Base-by-base conservation (phyloP, 2,797 vertebrate genomes). In the Anolis apletophallus region DNA sequence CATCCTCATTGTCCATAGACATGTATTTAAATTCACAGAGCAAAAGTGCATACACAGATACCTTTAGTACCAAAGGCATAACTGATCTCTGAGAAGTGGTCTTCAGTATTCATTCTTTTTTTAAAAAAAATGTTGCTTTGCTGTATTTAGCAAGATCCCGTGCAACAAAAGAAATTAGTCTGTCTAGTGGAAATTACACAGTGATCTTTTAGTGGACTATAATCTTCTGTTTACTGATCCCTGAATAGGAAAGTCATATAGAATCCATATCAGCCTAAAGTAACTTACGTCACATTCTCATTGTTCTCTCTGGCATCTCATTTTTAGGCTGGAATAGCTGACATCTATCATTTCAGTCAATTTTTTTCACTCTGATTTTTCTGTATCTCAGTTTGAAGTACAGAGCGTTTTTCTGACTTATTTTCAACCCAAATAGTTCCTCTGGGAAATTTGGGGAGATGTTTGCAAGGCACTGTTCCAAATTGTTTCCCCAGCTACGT, bases 301-400 rank as follows among this genome's bases (percentile, higher is more conserved):
- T 59, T 19, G 36, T 54, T 80, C 29, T 23, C 12, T 69, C n/a
- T 72, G 12, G 54, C 59, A 23, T 19, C 16, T 29, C 19, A 46
- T 23, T 67, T 10, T 34, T n/a, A 55, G 76, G 29, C 21, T 73
- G 34, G 61, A 81, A 3, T n/a, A 12, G 17, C 26, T 55, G 13
- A 77, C 17, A 32, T 5, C 17, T 55, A 29, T 71, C 79, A 61
- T 40, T 85, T 84, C 81, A 89, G 69, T 36, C 64, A 61, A 50
- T 84, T 67, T 81, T n/a, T 76, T 50, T 54, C 34, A 40, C 23
- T 19, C 80, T 46, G 81, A 55, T 46, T 75, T 23, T 6, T 40
- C 52, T 32, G 88, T 81, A 59, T 34, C 68, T 9, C 3, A 46
- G 32, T 59, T 50, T n/a, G 36, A n/a, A 73, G 29, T 8, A 23